A percentile compares a stretch with the other conserved stretches of the same genome.
Evolutionary conservation across 2,888 invertebrate species (phyloP).

Genomic region (Plutella xylostella): DNA sequence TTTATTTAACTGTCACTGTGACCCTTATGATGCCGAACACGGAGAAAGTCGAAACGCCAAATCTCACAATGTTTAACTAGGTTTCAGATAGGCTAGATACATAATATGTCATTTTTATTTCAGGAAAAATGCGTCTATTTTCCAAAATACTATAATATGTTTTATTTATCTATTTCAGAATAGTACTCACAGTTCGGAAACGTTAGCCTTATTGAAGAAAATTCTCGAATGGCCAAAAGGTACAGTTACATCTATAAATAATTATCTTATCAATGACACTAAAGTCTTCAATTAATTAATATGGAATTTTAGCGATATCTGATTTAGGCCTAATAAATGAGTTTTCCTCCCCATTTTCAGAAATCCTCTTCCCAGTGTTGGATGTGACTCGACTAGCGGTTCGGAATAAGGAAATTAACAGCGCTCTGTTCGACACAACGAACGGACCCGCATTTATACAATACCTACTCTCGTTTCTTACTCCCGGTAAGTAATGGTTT

Average conservation of each 20-base stretch:
- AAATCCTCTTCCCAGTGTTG: slow-evolving; percentile 88
- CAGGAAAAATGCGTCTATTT: too few relatives aligned
- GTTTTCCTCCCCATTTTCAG: too few relatives aligned
- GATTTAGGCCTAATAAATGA: not conserved
- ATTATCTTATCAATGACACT: not conserved
- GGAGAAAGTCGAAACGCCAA: too few relatives aligned
- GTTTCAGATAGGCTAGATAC: too few relatives aligned
- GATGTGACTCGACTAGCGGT: slow-evolving; percentile 89
- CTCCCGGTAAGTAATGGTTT: slow-evolving; percentile 36
- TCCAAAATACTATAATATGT: not conserved
- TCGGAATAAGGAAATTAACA: slow-evolving; percentile 73
- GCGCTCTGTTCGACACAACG: slow-evolving; percentile 47
- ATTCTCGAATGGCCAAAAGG: slow-evolving; percentile 81
- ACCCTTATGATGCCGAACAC: too few relatives aligned
- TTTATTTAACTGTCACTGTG: too few relatives aligned
- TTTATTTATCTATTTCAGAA: slow-evolving; percentile 40
- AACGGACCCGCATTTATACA: slow-evolving; percentile 47
- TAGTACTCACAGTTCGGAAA: slow-evolving; percentile 45
- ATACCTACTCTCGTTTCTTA: slow-evolving; percentile 41
- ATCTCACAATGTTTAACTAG: too few relatives aligned
- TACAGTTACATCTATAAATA: slow-evolving; percentile 26
- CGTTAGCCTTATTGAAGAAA: slow-evolving; percentile 68
- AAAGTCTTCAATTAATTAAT: not conserved
- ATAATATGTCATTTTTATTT: too few relatives aligned
- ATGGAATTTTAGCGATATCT: not conserved